These are phyloP conservation scores for Didymodactylos carnosus DNA, from an alignment of 2,888 invertebrate genomes.

Conservation along the genomic window DNA sequence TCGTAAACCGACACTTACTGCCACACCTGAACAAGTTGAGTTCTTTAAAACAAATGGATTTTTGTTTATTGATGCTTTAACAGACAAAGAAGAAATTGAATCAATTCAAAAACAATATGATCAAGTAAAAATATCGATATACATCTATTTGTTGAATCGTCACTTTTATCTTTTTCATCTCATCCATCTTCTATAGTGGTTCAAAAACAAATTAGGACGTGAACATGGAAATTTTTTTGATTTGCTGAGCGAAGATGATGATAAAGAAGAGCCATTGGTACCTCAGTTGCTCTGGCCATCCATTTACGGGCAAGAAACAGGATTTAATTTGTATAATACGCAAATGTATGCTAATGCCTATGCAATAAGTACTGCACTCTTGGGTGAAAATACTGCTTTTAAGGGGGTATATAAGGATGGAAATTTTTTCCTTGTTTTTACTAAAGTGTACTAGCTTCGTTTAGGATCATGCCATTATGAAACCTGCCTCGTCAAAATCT, in stretches of 20 bases:
- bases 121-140: background rate
- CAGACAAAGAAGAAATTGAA: background rate
- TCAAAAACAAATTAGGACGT: background rate
- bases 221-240: background rate
- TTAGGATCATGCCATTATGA: background rate
- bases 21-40: background rate
- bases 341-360: background rate
- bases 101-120: background rate
- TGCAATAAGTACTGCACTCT: background rate
- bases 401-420: background rate
- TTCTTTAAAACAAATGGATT: background rate
- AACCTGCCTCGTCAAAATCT: background rate
- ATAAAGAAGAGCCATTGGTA: background rate
- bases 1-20: background rate
- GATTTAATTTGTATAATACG: background rate
- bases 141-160: too few relatives aligned
- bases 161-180: too few relatives aligned
- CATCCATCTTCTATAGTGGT: too few relatives aligned
- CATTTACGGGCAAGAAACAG: background rate
- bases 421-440: background rate
- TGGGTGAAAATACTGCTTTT: background rate
- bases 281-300: background rate
- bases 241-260: background rate
- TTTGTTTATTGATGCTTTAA: background rate
- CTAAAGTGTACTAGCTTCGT: background rate